phyloP scores from a whole-genome alignment of 2,888 invertebrate genomes.

The Chironomus tentans region DNA sequence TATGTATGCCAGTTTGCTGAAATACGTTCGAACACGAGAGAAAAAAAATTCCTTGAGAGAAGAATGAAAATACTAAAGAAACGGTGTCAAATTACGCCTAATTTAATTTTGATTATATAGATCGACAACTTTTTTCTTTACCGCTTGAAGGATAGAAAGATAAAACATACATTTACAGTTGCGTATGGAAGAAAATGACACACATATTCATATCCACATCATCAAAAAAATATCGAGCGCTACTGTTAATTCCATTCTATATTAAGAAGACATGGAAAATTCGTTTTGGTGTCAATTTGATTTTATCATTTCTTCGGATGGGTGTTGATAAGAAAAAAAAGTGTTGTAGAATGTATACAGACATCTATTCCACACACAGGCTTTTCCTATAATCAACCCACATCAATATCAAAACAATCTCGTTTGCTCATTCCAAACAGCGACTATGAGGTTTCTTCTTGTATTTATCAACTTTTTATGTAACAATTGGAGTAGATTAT shows the following conservation, averaged over 20 bases:
- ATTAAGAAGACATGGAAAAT: background rate
- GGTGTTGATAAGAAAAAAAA: background rate
- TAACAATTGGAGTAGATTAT: background rate
- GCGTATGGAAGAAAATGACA: no score
- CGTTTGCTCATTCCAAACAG: no score
- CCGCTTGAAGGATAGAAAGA: no score
- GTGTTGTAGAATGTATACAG: background rate
- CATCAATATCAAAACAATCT: no score
- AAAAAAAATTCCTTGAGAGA: background rate
- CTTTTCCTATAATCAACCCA: no score
- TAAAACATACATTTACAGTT: no score
- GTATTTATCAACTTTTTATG: no score
- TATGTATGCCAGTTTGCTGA: background rate
- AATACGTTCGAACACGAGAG: background rate
- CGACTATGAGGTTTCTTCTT: no score
- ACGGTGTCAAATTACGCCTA: slow-evolving; percentile 25
- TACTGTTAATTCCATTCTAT: background rate
- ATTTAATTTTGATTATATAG: slow-evolving; percentile 25
- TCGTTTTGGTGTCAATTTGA: slow-evolving; percentile 4
- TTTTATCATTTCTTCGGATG: background rate
- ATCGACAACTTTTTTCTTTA: background rate
- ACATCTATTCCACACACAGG: background rate
- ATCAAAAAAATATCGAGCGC: background rate
- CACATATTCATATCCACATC: background rate
- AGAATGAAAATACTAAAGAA: slow-evolving; percentile 5